A percentile compares a stretch with the other conserved stretches of the same genome.
Conservation (phyloP, 2,888 invertebrate genomes). For the Plutella xylostella region DNA sequence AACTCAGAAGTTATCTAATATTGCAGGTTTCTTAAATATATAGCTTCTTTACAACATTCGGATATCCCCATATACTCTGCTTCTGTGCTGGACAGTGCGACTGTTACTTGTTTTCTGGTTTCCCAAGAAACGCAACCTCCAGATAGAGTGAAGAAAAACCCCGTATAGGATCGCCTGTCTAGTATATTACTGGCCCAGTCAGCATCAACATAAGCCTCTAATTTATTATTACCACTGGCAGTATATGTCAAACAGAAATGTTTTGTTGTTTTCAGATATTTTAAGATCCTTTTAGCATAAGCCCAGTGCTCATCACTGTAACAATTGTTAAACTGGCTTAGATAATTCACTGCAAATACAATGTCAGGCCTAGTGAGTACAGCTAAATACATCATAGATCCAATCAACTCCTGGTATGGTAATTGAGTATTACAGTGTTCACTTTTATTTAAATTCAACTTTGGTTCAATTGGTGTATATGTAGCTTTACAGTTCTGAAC, state of each 20-base stretch:
- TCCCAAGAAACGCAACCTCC: constrained; percentile 5
- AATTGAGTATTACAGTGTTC: background rate
- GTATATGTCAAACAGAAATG: constrained; percentile 16
- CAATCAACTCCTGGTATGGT: constrained; percentile 6
- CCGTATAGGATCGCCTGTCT: constrained; percentile 7
- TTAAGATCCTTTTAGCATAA: constrained; percentile 16
- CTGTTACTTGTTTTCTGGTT: constrained; percentile 5
- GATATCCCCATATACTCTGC: constrained; percentile 7
- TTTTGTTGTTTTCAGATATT: constrained; percentile 16
- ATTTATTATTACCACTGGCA: constrained; percentile 1
- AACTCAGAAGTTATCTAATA: constrained; percentile 1
- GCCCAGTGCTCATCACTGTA: constrained; percentile 15
- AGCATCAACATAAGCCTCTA: constrained; percentile 8
- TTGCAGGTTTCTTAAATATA: constrained; percentile 6
- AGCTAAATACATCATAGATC: constrained; percentile 18
- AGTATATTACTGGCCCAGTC: constrained; percentile 8
- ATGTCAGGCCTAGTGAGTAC: constrained; percentile 20
- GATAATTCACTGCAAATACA: constrained; percentile 14
- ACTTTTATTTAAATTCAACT: background rate
- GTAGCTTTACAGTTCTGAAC: background rate
- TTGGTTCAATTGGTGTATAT: background rate
- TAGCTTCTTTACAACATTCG: constrained; percentile 7
- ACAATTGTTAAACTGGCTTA: constrained; percentile 21
- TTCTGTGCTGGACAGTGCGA: constrained; percentile 6
- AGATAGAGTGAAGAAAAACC: constrained; percentile 4